Evolutionary conservation across 92 coral and sea anemone species (phyloP).

Genomic region (Desmophyllum pertusum): DNA sequence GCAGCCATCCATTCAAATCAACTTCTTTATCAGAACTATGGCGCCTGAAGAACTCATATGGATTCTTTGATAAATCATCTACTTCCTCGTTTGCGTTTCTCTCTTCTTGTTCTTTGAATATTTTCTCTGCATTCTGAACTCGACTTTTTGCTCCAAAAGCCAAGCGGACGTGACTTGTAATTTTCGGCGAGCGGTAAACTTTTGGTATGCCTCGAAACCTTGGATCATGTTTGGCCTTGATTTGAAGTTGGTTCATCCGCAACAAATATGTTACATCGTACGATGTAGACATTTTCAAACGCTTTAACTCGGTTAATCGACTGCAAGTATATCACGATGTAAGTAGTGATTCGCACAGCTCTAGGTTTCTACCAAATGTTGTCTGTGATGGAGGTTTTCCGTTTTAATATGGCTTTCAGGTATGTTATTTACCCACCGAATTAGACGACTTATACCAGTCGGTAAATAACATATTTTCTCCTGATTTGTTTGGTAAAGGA

Average conservation of each 20-base stretch:
- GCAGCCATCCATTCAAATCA: slow-evolving; percentile 43
- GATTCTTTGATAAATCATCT: slow-evolving; percentile 68
- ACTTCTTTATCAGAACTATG: slow-evolving; percentile 37
- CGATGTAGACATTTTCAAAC: not conserved
- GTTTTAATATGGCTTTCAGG: not conserved
- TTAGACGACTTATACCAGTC: not conserved
- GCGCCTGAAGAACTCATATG: slow-evolving; percentile 55
- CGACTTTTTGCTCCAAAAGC: slow-evolving; percentile 35
- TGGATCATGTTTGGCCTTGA: slow-evolving; percentile 16
- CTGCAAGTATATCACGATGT: no score
- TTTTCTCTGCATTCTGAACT: slow-evolving; percentile 31
- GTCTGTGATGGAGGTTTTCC: not conserved
- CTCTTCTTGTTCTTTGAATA: slow-evolving; percentile 6
- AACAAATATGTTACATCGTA: not conserved
- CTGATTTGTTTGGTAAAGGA: not conserved
- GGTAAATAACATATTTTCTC: not conserved
- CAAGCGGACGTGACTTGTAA: slow-evolving; percentile 54
- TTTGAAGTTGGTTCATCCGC: slow-evolving; percentile 31
- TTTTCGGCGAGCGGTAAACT: slow-evolving; percentile 32
- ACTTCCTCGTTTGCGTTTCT: not conserved
- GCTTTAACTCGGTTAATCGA: not conserved
- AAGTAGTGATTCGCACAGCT: no score
- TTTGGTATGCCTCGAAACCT: slow-evolving; percentile 23
- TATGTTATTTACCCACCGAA: not conserved
- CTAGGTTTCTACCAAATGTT: not conserved